Base-by-base conservation (phyloP, 2,113 vertebrate genomes). In the Apodemus speciosus region DNA sequence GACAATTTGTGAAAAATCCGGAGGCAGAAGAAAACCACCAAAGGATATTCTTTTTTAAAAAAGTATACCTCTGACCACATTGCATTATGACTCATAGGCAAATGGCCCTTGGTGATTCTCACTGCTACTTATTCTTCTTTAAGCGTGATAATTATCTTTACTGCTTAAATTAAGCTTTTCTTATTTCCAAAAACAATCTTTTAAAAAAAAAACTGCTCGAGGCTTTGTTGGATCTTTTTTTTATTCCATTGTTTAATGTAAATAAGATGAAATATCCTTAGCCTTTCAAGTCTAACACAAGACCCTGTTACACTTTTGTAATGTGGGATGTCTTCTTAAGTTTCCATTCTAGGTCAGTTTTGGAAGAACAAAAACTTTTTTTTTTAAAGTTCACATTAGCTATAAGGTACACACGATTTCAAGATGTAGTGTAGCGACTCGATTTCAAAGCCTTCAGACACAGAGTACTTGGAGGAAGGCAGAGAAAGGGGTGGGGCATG, bases 131-230 rank as follows among this genome's bases (percentile, higher is more conserved):
- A 95, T 84, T 88, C 88, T 95, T 96, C 97, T 97, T 95, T 77
- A 96, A 96, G 91, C 58, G 5, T 90, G 97, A 97, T 97, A 97
- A 95, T 97, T 97, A 97, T 97, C 97, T 97, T 97, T 96, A 96
- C 95, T 97, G 81, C 87, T 94, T 95, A 96, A 97, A 96, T 97
- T 97, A 94, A 96, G 88, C 94, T 97, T 96, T 96, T 96, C 91
- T 96, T 95, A 97, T 97, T 97, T 97, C 96, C 94, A 96, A 97
- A 97, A 97, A 93, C 93, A 96, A 94, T 95, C 94, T 97, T 96
- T 96, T 87, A 88, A 94, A 95, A 85, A 46, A 46, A 94, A 95
- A 85, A 46, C 3, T 49, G 85, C 96, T 96, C n/a, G 81, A 91
- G 96, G 94, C 95, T 97, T 96, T 94, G 95, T 95, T 96, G 95